Evolutionary conservation across 1,140 invertebrate genomes (phyloP).

Genomic region (Aphaenogaster ashmeadi): DNA sequence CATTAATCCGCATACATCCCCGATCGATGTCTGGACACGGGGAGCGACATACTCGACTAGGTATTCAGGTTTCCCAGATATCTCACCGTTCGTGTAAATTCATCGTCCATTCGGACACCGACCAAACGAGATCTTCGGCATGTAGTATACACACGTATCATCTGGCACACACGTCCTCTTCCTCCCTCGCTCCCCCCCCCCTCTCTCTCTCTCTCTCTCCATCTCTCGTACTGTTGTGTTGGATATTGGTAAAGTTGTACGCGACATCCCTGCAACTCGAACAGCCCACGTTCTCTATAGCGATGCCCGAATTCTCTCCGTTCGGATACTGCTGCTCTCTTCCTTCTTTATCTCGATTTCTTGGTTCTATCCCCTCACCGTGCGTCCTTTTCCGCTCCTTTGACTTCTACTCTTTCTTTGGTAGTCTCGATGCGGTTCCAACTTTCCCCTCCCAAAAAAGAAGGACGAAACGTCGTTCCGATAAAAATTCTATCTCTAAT

Average conservation of each 20-base stretch:
- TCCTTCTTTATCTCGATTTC: constrained; percentile 50
- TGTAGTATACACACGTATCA: constrained; percentile 57
- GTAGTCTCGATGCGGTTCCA: constrained; percentile 49
- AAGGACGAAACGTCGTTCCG: neutral
- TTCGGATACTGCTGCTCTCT: constrained; percentile 71
- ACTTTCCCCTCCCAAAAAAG: constrained; percentile 35
- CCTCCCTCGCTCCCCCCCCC: neutral
- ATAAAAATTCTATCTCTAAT: constrained; percentile 45
- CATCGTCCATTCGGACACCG: constrained; percentile 69
- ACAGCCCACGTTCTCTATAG: constrained; percentile 56
- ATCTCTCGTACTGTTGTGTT: constrained; percentile 70
- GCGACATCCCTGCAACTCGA: constrained; percentile 82
- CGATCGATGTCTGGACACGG: constrained; percentile 68
- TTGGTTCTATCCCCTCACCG: constrained; percentile 37
- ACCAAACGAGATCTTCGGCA: constrained; percentile 64
- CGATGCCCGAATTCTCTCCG: constrained; percentile 66
- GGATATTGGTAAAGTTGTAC: constrained; percentile 86
- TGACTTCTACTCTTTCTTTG: constrained; percentile 25
- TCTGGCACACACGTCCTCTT: constrained; percentile 53
- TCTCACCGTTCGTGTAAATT: constrained; percentile 74
- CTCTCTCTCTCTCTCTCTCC: constrained; percentile 1
- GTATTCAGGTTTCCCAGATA: constrained; percentile 66
- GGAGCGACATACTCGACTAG: constrained; percentile 63
- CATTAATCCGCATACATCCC: constrained; percentile 65
- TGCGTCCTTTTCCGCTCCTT: constrained; percentile 47